phyloP scores from a whole-genome alignment of 1,140 invertebrate genomes.

The Spodoptera litura region DNA sequence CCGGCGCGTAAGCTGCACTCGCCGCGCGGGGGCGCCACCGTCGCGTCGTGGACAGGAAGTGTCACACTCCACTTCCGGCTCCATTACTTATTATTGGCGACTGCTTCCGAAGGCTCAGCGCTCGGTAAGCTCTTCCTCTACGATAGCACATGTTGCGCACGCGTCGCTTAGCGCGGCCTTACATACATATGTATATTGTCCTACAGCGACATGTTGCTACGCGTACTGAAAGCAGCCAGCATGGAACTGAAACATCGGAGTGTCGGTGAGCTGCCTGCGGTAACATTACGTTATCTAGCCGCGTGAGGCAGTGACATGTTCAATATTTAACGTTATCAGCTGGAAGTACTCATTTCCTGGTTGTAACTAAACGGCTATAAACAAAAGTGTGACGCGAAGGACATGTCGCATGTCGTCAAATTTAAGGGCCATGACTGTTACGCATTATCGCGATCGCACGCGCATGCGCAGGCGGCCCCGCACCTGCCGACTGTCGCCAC shows the following conservation, averaged over 20 bases:
- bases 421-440: conserved; percentile 62
- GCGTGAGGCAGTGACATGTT: background rate
- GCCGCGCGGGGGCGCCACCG: conserved; percentile 16
- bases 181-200: background rate
- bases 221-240: too few species aligned
- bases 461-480: conserved; percentile 36
- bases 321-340: conserved; percentile 24
- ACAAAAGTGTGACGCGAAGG: conserved; percentile 64
- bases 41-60: conserved; percentile 42
- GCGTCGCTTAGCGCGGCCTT: background rate
- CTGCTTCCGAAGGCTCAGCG: conserved; percentile 8
- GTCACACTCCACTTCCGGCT: conserved; percentile 17
- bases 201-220: background rate
- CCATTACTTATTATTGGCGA: conserved; percentile 32
- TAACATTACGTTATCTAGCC: conserved; percentile 19
- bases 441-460: conserved; percentile 57
- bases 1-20: conserved; percentile 16
- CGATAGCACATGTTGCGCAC: background rate
- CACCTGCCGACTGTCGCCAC: conserved; percentile 60
- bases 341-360: conserved; percentile 47
- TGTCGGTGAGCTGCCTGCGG: background rate
- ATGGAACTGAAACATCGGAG: too few species aligned
- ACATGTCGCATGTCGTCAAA: conserved; percentile 57
- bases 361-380: conserved; percentile 53
- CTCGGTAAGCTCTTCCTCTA: conserved; percentile 16